phyloP scores from a whole-genome alignment of 53 echinoderm and acorn worm genomes.

The Apostichopus leukothele region DNA sequence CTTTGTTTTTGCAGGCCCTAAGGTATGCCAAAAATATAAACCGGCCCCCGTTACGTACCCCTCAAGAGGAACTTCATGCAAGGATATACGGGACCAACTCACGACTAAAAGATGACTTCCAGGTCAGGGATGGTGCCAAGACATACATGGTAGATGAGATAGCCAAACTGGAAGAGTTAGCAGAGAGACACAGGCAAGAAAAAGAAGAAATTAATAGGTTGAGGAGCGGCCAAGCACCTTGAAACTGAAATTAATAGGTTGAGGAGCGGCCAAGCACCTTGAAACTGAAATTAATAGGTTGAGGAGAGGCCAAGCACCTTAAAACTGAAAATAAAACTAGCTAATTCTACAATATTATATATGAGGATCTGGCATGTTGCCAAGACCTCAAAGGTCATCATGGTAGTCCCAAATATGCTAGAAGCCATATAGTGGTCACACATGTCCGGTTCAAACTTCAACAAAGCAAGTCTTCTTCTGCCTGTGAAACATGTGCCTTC shows the following conservation, averaged over 20 bases:
- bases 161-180: constrained; percentile 73
- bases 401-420: too few species aligned
- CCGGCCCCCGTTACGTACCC: constrained; percentile 74
- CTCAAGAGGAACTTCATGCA: constrained; percentile 74
- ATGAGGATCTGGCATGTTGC: too few species aligned
- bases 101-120: not conserved
- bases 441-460: too few species aligned
- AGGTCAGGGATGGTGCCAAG: constrained; percentile 50
- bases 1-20: constrained; percentile 60
- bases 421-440: too few species aligned
- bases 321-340: not conserved
- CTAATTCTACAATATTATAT: too few species aligned
- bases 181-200: constrained; percentile 75
- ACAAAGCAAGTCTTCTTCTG: too few species aligned
- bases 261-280: constrained; percentile 40
- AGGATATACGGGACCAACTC: constrained; percentile 64
- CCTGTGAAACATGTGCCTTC: too few species aligned
- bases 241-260: constrained; percentile 65
- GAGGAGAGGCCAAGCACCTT: constrained; percentile 42
- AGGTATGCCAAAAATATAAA: constrained; percentile 79
- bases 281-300: constrained; percentile 65
- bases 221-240: constrained; percentile 42
- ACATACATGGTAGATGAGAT: constrained; percentile 65
- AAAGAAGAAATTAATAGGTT: constrained; percentile 73
- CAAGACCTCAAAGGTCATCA: too few species aligned